Evolutionary conservation across 2,797 vertebrate genomes (phyloP), one percentile per base, ranked within the genome.

Genomic region (Sebastes hopkinsi): DNA sequence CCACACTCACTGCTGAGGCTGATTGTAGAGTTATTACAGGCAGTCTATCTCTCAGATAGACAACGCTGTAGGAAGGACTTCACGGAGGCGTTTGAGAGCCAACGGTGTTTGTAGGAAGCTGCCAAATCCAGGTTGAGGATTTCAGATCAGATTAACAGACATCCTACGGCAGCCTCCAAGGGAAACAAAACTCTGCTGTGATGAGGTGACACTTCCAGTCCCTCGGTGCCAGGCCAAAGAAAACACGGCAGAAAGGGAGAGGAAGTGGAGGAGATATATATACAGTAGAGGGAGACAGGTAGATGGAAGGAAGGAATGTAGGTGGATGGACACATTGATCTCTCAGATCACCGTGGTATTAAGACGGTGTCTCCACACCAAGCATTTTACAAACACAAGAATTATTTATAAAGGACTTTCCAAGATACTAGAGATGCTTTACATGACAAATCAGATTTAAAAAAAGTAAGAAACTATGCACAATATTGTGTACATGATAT

Each of bases 121-220:
- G 92, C 90, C 89, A 91, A 84, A 79, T 82, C 84, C 79, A 87
- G 83, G 87, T 88, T 80, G 82, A 89, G 84, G 56, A 88, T 91
- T 92, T 92, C 69, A 82, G 86, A 94, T 94, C 89, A 85, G 88
- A 90, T 92, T 92, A 92, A 85, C 92, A 94, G 93, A 94, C 92
- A 89, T 92, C 91, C 92, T 89, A 77, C 76, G 38, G 82, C 72
- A 62, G 67, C 79, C 83, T 90, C 91, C 88, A 90, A 94, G 81
- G 87, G 81, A 89, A 93, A 90, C 90, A 88, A 83, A 89, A 68
- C 65, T 81, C 81, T 82, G 82, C 80, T 79, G 80, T 92, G 93
- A 94, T 93, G 92, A 94, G 83, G 92, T 93, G 94, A 93, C 90
- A 91, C 91, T 90, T 94, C 92, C 91, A 92, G 84, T 85, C 87